phyloP scores from a whole-genome alignment of 2,888 invertebrate genomes.

The Acleris holmiana region DNA sequence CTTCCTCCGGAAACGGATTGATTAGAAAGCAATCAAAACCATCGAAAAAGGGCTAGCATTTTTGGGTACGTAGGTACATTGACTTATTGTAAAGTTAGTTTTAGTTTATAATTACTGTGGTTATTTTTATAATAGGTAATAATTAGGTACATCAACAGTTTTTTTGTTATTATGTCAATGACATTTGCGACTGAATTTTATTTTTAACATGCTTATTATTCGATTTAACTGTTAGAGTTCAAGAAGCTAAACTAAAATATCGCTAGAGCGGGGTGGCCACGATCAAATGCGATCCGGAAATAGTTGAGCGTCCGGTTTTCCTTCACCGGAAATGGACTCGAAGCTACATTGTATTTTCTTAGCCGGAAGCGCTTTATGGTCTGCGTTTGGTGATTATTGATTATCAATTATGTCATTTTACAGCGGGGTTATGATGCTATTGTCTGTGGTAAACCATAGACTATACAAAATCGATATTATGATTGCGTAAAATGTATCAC shows the following conservation, averaged over 20 bases:
- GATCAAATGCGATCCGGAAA: constrained; percentile 31
- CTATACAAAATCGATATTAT: too few relatives aligned
- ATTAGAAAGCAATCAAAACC: constrained; percentile 21
- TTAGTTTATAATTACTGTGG: background rate
- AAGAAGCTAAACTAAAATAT: too few relatives aligned
- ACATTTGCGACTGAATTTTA: too few relatives aligned
- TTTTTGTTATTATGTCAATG: too few relatives aligned
- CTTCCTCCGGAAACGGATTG: constrained; percentile 24
- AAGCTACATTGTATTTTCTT: constrained; percentile 31
- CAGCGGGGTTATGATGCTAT: constrained; percentile 3
- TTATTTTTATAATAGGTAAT: background rate
- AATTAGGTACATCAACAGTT: too few relatives aligned
- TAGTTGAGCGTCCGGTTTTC: constrained; percentile 31
- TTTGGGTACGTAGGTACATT: too few relatives aligned
- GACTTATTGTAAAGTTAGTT: too few relatives aligned
- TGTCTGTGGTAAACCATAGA: too few relatives aligned
- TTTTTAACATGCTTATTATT: too few relatives aligned
- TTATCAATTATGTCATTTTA: constrained; percentile 32
- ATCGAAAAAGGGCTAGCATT: constrained; percentile 17
- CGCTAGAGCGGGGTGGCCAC: background rate
- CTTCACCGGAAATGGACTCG: constrained; percentile 29
- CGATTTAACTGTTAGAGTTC: too few relatives aligned
- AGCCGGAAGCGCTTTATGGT: constrained; percentile 31
- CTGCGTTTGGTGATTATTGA: constrained; percentile 35
- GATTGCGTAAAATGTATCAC: too few relatives aligned